These are phyloP conservation scores for Mormyrops boulengeri DNA, from an alignment of 2,797 vertebrate genomes.

Conservation along the genomic window DNA sequence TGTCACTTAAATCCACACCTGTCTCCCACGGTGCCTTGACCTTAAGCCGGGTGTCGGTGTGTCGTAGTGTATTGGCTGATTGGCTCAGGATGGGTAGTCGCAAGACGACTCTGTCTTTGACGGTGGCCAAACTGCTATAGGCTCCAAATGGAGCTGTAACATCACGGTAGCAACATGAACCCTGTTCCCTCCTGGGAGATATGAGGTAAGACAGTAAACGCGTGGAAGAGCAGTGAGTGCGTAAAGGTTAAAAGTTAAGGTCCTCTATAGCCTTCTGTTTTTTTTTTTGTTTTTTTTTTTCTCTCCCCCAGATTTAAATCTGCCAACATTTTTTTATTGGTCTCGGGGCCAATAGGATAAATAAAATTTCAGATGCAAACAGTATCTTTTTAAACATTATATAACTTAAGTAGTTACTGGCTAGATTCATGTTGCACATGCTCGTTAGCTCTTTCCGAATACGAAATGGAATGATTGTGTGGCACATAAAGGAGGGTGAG, in stretches of 20 bases:
- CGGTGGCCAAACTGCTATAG: background rate
- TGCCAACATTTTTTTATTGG: background rate
- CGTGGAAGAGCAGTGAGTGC: background rate
- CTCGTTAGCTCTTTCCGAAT: conserved; percentile 31
- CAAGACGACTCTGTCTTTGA: background rate
- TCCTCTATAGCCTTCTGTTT: background rate
- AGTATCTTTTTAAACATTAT: background rate
- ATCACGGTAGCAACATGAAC: background rate
- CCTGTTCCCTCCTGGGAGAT: background rate
- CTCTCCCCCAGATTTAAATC: background rate
- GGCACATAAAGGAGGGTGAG: background rate
- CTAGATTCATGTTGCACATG: conserved; percentile 40
- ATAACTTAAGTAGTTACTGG: conserved; percentile 18
- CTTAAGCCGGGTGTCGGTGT: background rate
- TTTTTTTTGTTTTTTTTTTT: background rate
- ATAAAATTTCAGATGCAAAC: background rate
- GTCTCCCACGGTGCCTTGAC: conserved; percentile 18
- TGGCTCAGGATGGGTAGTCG: background rate
- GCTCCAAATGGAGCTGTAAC: background rate
- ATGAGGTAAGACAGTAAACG: background rate
- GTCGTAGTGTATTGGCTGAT: background rate
- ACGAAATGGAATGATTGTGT: background rate
- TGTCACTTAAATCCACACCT: conserved; percentile 28
- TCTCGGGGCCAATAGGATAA: conserved; percentile 15
- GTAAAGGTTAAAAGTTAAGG: background rate